A percentile compares a stretch with the other conserved stretches of the same genome.
phyloP scores from a whole-genome alignment of 2,797 vertebrate species.

The Dallia pectoralis region DNA sequence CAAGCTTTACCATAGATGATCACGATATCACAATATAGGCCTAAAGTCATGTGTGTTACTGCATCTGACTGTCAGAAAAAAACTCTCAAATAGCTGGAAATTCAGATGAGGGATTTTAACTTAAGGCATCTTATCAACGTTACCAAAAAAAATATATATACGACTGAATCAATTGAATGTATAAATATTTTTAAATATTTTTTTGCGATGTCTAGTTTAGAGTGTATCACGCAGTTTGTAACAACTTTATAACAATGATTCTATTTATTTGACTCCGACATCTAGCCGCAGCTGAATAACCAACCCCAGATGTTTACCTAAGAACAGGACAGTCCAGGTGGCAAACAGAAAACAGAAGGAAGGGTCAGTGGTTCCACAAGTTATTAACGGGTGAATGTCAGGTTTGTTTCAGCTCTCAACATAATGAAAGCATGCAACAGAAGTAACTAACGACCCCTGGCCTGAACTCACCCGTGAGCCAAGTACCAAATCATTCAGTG shows the following conservation, averaged over 20 bases:
- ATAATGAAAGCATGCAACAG: slow-evolving; percentile 63
- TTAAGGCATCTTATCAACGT: no score
- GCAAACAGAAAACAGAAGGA: slow-evolving; percentile 36
- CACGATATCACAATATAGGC: neutral
- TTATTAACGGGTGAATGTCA: slow-evolving; percentile 32
- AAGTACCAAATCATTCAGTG: slow-evolving; percentile 79
- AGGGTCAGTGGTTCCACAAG: slow-evolving; percentile 32
- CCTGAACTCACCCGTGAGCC: slow-evolving; percentile 66
- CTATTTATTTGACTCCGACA: no score
- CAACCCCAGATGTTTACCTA: neutral
- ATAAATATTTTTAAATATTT: no score
- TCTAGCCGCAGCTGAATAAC: no score
- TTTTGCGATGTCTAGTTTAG: no score
- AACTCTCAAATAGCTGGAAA: no score
- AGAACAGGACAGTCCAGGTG: slow-evolving; percentile 27
- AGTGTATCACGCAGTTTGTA: no score
- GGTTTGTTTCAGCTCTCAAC: slow-evolving; percentile 62
- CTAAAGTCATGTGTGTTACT: neutral
- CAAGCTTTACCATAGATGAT: neutral
- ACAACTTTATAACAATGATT: no score
- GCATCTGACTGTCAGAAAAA: neutral
- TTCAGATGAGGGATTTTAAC: no score
- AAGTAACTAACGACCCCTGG: slow-evolving; percentile 56
- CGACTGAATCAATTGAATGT: no score
- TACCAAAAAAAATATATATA: no score